These are phyloP conservation scores for Orthosia gracilis DNA, from an alignment of 2,888 invertebrate genomes.

Conservation along the genomic window DNA sequence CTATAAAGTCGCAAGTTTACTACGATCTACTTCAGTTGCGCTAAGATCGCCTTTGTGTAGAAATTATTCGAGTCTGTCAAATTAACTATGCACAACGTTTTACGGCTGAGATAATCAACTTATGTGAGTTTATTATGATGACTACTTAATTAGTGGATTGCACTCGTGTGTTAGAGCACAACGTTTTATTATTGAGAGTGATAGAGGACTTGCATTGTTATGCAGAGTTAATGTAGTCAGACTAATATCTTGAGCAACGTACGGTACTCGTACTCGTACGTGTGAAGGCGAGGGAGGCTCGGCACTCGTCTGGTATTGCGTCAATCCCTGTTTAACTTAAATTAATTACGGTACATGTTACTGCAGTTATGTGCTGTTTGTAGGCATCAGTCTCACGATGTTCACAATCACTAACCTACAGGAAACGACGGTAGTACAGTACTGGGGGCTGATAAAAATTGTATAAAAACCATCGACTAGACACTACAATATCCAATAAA, in stretches of 20 bases:
- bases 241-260: constrained; percentile 49
- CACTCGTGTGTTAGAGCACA: constrained; percentile 12
- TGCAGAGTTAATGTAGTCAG: constrained; percentile 62
- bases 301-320: constrained; percentile 83
- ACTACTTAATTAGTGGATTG: constrained; percentile 27
- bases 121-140: constrained; percentile 16
- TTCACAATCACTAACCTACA: constrained; percentile 74
- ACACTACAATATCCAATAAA: constrained; percentile 86
- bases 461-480: constrained; percentile 85
- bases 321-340: constrained; percentile 82
- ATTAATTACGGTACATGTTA: constrained; percentile 78
- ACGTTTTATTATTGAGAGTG: constrained; percentile 1
- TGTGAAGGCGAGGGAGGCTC: constrained; percentile 21
- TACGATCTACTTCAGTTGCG: constrained; percentile 7
- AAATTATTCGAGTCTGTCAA: constrained; percentile 49
- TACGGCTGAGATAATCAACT: constrained; percentile 23
- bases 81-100: constrained; percentile 65
- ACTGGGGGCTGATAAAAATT: constrained; percentile 72
- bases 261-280: no score
- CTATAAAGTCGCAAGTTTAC: constrained; percentile 17
- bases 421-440: constrained; percentile 59
- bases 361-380: constrained; percentile 69
- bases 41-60: constrained; percentile 32
- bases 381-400: constrained; percentile 81
- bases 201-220: constrained; percentile 17